Base-by-base conservation (phyloP, 2,797 vertebrate species). In the Centroberyx gerrardi region DNA sequence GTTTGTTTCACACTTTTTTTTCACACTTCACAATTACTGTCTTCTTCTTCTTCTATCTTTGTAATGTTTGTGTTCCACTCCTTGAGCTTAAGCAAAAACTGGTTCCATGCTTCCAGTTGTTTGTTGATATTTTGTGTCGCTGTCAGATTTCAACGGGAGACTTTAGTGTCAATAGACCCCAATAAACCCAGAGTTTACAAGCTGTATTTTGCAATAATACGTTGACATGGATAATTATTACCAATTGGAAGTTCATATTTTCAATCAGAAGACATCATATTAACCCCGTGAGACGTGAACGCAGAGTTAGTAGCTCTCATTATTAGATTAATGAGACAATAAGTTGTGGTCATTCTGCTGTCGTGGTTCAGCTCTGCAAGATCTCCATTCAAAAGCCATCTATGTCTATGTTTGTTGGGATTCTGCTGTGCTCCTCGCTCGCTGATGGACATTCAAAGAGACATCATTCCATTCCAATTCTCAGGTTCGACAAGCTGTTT, bases 281-380 rank as follows among this genome's bases (percentile, higher is more conserved):
- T 89, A 87, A 90, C 90, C 78, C 78, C 62, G 61, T 3, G 44
- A 68, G 87, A 88, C 88, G 74, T 68, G 85, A 77, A 14, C 10
- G 40, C 73, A 62, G 72, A 74, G 68, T 78, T 82, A 54, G 76
- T 31, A 9, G 71, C 71, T 22, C 78, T 91, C 89, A 87, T 85
- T 40, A 70, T 80, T 74, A 88, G 86, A 88, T 87, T 78, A 83
- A 88, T 86, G 82, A 71, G 82, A 88, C 87, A 69, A 72, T 78
- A 74, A 85, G 72, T 86, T 76, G 72, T 10, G 29, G 65, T 68
- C 68, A 42, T 15, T 59, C 69, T 28, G 76, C 68, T 64, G 78
- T 73, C 73, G 44, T 1, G 29, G 52, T 15, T 54, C 76, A 61
- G 83, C 62, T 67, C 51, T 4, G 52, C n/a, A 10, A 62, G 44